Percentiles rank a stretch among this genome's conserved stretches.
These are phyloP conservation scores for Neocrepidodera transversa DNA, from an alignment of 2,888 invertebrate genomes.

Conservation along the genomic window DNA sequence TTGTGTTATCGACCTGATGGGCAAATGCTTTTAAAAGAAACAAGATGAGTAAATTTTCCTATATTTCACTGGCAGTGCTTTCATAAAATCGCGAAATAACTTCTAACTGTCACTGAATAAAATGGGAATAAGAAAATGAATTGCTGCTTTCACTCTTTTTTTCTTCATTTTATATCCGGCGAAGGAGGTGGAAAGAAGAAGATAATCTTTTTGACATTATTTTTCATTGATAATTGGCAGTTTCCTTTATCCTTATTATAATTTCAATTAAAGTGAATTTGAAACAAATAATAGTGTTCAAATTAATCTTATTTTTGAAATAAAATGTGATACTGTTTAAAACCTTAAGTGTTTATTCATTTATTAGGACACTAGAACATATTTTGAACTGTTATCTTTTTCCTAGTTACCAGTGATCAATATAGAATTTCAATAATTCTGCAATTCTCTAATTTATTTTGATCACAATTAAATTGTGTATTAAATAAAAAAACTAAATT, in stretches of 20 bases:
- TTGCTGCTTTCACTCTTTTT: conserved; percentile 53
- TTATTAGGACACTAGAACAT: too few species aligned
- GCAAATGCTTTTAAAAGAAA: conserved; percentile 51
- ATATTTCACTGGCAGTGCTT: conserved; percentile 40
- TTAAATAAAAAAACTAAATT: too few species aligned
- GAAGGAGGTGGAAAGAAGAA: conserved; percentile 1
- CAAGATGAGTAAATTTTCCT: conserved; percentile 52
- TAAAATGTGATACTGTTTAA: too few species aligned
- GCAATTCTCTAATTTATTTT: too few species aligned
- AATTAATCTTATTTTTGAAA: too few species aligned
- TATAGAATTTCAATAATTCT: too few species aligned
- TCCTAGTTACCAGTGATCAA: too few species aligned
- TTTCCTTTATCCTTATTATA: conserved; percentile 13
- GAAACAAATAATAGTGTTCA: conserved; percentile 1
- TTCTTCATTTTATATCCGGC: conserved; percentile 27
- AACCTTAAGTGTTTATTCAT: too few species aligned
- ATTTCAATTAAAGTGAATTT: conserved; percentile 3
- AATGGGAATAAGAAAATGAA: conserved; percentile 53
- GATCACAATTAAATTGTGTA: too few species aligned
- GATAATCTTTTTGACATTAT: conserved; percentile 1
- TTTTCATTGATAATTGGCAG: conserved; percentile 19
- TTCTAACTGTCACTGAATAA: conserved; percentile 53
- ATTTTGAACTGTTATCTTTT: too few species aligned
- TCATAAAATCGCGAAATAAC: conserved; percentile 54
- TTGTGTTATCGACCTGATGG: conserved; percentile 50